phyloP scores from a whole-genome alignment of 2,797 vertebrate species.

The Coregonus sp. region DNA sequence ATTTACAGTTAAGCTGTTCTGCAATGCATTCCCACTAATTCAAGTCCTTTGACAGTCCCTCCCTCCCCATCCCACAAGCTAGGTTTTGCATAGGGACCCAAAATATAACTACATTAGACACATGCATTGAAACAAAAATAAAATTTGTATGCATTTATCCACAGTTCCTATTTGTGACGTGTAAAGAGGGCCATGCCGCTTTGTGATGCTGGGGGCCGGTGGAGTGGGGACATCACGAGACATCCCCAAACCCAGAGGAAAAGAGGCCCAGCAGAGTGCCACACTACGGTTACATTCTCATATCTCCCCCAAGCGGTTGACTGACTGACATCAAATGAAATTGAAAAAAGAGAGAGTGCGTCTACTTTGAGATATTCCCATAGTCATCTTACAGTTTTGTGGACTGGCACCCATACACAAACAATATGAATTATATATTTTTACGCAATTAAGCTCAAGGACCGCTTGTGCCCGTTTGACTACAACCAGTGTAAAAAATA shows the following conservation, averaged over 20 bases:
- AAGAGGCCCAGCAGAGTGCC: no score
- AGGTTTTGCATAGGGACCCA: neutral
- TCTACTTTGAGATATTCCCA: neutral
- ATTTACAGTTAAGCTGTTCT: neutral
- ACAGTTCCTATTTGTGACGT: neutral
- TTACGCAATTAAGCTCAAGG: neutral
- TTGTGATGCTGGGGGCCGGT: neutral
- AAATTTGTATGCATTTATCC: neutral
- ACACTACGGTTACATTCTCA: neutral
- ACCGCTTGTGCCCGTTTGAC: neutral
- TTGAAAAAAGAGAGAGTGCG: no score
- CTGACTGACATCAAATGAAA: no score
- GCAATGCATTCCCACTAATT: conserved; percentile 10
- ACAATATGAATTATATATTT: neutral
- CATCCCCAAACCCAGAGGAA: neutral
- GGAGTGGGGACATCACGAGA: neutral
- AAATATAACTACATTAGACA: neutral
- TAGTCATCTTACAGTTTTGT: neutral
- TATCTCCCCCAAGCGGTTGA: no score
- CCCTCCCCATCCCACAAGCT: neutral
- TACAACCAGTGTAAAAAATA: no score
- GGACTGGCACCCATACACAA: neutral
- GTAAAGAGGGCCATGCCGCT: neutral
- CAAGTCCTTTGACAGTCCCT: neutral
- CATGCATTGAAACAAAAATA: neutral